Evolutionary conservation across 1,140 invertebrate genomes (phyloP), one percentile per base, ranked within the genome.

Genomic region (Scaptomyza pallida): DNA sequence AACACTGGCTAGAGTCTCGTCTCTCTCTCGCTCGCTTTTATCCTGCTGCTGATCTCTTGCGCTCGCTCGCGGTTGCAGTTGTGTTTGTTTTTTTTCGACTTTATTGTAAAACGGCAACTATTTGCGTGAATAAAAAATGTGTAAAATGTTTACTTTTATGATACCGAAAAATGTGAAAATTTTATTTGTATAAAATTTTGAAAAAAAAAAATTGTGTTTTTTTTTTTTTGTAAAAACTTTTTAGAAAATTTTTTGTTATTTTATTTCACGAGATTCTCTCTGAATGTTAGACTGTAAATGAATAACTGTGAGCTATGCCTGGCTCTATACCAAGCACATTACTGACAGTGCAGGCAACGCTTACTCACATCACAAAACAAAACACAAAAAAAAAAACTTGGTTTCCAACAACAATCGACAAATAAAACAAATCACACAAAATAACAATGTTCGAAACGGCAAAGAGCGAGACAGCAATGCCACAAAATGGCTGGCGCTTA

Each of bases 401-500:
- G 61, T 71, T 64, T 64, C 68, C 61, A 69, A 63, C 67, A 62
- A 63, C 56, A 59, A 56, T 30, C 26, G 26, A 30, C 26, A 30
- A 45, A 37, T 65, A 21, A 41, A 48, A 16, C 51, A 56, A 44
- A 54, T 17, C 26, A 41, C 33, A 62, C n/a, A n/a, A n/a, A 19
- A 50, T 60, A 67, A 57, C 30, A 59, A 71, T 37, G 52, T 41
- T 55, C 37, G 52, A 43, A 55, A 43, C 23, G 37, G 21, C 15
- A 15, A 19, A 71, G 35, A 71, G 54, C 47, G 61, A 64, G 68
- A 65, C 30, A 65, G 52, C 68, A 51, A 59, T 43, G 67, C 52
- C n/a, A 41, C 44, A 69, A 71, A 69, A 72, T 67, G 63, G 69
- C 69, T 72, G 63, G 63, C 65, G 65, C 30, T 62, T 41, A 41